phyloP scores from a whole-genome alignment of 2,113 vertebrate species.

The Stigmatopora nigra region DNA sequence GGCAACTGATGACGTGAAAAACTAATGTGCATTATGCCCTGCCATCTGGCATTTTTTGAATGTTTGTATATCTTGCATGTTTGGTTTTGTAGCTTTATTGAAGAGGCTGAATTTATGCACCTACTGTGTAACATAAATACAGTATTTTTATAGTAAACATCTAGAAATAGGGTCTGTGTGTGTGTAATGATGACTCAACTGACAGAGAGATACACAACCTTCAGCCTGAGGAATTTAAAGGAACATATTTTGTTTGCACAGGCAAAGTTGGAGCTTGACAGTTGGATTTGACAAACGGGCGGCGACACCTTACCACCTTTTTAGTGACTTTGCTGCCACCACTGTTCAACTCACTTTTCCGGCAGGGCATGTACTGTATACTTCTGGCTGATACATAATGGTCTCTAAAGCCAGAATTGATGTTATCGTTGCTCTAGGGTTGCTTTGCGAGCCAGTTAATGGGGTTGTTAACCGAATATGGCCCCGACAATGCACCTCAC shows the following conservation, averaged over 20 bases:
- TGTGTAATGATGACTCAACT: background rate
- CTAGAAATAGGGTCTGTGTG: background rate
- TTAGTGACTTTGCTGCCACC: constrained; percentile 9
- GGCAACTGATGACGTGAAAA: background rate
- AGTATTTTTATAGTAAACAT: background rate
- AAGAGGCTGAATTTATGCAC: background rate
- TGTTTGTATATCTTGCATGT: background rate
- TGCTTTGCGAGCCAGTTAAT: constrained; percentile 62
- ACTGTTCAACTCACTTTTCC: constrained; percentile 30
- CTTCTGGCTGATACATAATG: constrained; percentile 44
- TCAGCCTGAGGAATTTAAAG: constrained; percentile 1
- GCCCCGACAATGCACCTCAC: constrained; percentile 46
- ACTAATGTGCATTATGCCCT: background rate
- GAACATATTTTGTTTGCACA: background rate
- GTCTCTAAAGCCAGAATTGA: constrained; percentile 57
- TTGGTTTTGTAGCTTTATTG: background rate
- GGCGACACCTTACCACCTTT: constrained; percentile 26
- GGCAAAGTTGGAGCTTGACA: constrained; percentile 5
- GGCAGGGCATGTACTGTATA: constrained; percentile 20
- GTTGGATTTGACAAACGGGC: constrained; percentile 25
- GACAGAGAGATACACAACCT: background rate
- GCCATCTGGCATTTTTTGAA: constrained; percentile 11
- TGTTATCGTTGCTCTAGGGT: constrained; percentile 56
- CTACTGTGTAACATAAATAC: background rate
- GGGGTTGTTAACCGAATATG: constrained; percentile 59